These are phyloP conservation scores for Tympanoctomys barrerae DNA, from an alignment of 2,797 vertebrate species.

Conservation along the genomic window DNA sequence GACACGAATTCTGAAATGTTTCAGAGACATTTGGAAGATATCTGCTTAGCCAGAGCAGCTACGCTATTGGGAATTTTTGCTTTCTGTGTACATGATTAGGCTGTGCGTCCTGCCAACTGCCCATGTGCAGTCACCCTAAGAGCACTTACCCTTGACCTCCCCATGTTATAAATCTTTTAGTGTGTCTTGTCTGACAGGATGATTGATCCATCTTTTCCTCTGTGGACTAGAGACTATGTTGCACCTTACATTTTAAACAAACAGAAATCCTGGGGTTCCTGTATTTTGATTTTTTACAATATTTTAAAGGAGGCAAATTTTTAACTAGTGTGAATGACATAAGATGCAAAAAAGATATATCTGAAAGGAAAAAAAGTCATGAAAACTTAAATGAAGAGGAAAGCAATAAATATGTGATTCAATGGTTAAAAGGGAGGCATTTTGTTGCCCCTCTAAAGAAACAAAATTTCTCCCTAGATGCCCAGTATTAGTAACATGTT, in stretches of 20 bases:
- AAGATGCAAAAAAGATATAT: constrained; percentile 31
- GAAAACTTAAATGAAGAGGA: constrained; percentile 39
- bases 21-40: constrained; percentile 38
- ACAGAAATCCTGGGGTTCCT: constrained; percentile 14
- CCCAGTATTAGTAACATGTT: not conserved
- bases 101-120: constrained; percentile 34
- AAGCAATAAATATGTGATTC: not conserved
- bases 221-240: not conserved
- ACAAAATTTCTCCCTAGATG: constrained; percentile 32
- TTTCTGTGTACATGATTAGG: constrained; percentile 27
- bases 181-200: constrained; percentile 46
- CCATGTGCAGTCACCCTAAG: constrained; percentile 7
- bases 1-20: constrained; percentile 29
- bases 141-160: constrained; percentile 64
- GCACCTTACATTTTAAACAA: constrained; percentile 47
- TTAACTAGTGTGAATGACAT: constrained; percentile 19
- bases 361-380: constrained; percentile 57
- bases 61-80: constrained; percentile 23
- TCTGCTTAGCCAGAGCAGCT: constrained; percentile 46
- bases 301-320: constrained; percentile 52
- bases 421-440: constrained; percentile 18
- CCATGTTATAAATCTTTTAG: constrained; percentile 76
- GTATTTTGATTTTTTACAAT: constrained; percentile 39
- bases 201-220: constrained; percentile 50
- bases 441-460: not conserved